Evolutionary conservation across 2,888 invertebrate species (phyloP).

Genomic region (Drosophila fungiperda): DNA sequence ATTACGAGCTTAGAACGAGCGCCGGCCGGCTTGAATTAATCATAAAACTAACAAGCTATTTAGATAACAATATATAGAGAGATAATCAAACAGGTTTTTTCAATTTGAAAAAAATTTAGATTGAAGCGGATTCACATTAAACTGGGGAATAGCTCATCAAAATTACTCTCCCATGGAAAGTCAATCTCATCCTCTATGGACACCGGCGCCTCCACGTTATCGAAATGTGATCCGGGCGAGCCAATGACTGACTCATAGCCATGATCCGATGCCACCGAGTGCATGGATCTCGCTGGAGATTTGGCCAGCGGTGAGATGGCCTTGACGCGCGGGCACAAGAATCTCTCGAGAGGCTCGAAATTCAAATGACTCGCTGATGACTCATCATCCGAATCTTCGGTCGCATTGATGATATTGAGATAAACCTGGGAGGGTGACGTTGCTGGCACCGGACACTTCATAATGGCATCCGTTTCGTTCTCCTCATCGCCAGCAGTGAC

Average conservation of each 20-base stretch:
- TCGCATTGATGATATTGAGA: slow-evolving; percentile 73
- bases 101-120: slow-evolving; percentile 56
- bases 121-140: slow-evolving; percentile 86
- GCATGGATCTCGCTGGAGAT: slow-evolving; percentile 78
- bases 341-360: slow-evolving; percentile 81
- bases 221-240: slow-evolving; percentile 85
- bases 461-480: slow-evolving; percentile 67
- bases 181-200: slow-evolving; percentile 77
- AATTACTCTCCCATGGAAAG: slow-evolving; percentile 91
- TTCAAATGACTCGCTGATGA: slow-evolving; percentile 56
- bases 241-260: slow-evolving; percentile 89
- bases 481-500: slow-evolving; percentile 71
- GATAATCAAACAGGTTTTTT: slow-evolving; percentile 48
- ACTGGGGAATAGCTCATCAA: slow-evolving; percentile 92
- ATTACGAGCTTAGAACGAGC: slow-evolving; percentile 30
- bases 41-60: slow-evolving; percentile 38
- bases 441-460: slow-evolving; percentile 77
- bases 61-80: slow-evolving; percentile 42
- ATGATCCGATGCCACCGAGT: slow-evolving; percentile 86
- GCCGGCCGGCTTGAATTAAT: slow-evolving; percentile 61
- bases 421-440: slow-evolving; percentile 81
- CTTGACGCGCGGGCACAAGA: slow-evolving; percentile 75
- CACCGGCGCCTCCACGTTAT: slow-evolving; percentile 40
- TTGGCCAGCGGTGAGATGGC: slow-evolving; percentile 81
- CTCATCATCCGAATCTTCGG: slow-evolving; percentile 76